phyloP scores from a whole-genome alignment of 2,113 vertebrate species.

The Hemiprocne comata region DNA sequence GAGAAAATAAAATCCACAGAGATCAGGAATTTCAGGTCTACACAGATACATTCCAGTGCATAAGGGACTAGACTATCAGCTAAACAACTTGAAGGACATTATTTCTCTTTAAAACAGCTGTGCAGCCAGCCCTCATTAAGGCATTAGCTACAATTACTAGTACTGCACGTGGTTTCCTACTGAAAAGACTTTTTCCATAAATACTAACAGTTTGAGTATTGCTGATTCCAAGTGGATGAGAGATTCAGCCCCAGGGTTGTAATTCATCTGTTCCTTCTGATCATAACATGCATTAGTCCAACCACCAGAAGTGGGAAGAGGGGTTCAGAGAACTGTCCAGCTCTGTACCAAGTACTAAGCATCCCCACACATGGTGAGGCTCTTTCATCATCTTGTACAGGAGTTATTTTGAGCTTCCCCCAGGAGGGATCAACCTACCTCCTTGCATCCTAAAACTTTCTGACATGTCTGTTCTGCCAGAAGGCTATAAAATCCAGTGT shows the following conservation, averaged over 20 bases:
- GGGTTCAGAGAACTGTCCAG: background rate
- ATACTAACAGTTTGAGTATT: too few relatives aligned
- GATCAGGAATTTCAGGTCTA: background rate
- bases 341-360: background rate
- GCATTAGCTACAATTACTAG: background rate
- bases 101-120: background rate
- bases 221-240: background rate
- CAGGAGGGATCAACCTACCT: background rate
- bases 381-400: background rate
- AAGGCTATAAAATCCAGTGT: background rate
- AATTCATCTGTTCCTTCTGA: background rate
- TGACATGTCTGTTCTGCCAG: background rate
- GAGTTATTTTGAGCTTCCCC: background rate
- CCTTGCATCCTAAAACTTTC: background rate
- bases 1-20: background rate
- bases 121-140: background rate
- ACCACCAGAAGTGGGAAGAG: background rate
- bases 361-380: background rate
- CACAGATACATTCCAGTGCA: background rate
- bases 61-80: background rate
- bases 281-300: background rate
- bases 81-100: background rate
- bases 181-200: background rate
- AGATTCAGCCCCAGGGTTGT: background rate
- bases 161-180: background rate